Conservation (phyloP, 1,140 invertebrate genomes). For the Panagrolaimus sp. region DNA sequence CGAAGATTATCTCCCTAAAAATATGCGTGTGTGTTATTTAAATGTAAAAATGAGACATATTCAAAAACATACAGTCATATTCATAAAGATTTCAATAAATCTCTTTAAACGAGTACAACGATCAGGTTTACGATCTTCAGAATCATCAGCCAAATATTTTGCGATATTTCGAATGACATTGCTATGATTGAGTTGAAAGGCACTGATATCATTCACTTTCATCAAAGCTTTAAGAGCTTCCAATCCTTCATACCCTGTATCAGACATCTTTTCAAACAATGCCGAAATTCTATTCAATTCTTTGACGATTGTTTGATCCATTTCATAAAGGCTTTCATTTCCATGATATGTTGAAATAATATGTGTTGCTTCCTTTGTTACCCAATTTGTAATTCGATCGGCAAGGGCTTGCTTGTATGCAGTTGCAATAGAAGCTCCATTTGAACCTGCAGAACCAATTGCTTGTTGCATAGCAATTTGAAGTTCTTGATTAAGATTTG, state of each 20-base stretch:
- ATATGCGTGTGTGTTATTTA: conserved; percentile 2
- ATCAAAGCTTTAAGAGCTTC: conserved; percentile 32
- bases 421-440: not conserved
- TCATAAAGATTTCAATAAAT: conserved; percentile 54
- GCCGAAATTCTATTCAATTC: conserved; percentile 21
- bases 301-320: conserved; percentile 12
- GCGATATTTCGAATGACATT: conserved; percentile 48
- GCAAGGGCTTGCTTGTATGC: conserved; percentile 1
- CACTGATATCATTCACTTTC: conserved; percentile 42
- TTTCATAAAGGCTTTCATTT: not conserved
- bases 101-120: conserved; percentile 36
- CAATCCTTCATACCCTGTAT: conserved; percentile 43
- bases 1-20: conserved; percentile 43
- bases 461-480: too few species aligned
- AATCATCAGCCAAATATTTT: conserved; percentile 37
- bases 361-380: conserved; percentile 13
- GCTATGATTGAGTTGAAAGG: conserved; percentile 53
- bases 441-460: not conserved
- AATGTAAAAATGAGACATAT: conserved; percentile 11
- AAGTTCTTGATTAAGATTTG: too few species aligned
- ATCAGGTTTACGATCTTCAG: conserved; percentile 26
- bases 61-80: conserved; percentile 27
- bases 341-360: conserved; percentile 13
- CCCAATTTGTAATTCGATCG: conserved; percentile 14
- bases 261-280: conserved; percentile 9